Conservation (phyloP, 2,888 invertebrate species). For the Eupeodes latifasciatus region DNA sequence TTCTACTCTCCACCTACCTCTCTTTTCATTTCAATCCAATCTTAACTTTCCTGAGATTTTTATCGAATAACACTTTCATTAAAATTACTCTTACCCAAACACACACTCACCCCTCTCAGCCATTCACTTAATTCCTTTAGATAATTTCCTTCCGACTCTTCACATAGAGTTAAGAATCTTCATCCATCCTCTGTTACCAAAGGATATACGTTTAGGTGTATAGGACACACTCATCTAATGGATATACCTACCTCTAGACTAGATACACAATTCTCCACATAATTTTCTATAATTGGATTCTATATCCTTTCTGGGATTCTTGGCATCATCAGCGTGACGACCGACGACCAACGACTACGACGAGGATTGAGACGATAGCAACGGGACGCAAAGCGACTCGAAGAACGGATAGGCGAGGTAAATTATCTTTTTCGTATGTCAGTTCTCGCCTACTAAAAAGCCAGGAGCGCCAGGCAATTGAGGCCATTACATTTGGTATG, state of each 20-base stretch:
- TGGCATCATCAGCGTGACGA: conserved; percentile 10
- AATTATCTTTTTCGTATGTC: conserved; percentile 69
- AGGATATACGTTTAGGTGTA: neutral
- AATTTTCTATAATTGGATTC: conserved; percentile 73
- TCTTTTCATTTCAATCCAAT: neutral
- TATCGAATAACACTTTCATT: conserved; percentile 80
- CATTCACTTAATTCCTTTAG: conserved; percentile 44
- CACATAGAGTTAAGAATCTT: conserved; percentile 53
- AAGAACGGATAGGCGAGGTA: neutral
- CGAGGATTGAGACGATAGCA: neutral
- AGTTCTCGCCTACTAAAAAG: conserved; percentile 37
- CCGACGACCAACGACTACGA: neutral
- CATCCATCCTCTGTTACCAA: conserved; percentile 31
- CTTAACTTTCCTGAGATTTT: conserved; percentile 77
- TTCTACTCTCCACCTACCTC: neutral
- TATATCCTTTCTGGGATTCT: conserved; percentile 56
- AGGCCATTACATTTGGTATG: conserved; percentile 73
- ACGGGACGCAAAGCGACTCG: neutral
- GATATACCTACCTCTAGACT: neutral
- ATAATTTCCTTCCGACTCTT: conserved; percentile 66
- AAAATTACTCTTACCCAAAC: conserved; percentile 77
- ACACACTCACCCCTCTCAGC: neutral
- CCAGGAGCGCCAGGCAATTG: conserved; percentile 67
- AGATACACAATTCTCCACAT: conserved; percentile 35
- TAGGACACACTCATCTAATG: conserved; percentile 15